phyloP scores from a whole-genome alignment of 1,140 invertebrate genomes.

The Palaemon carinicauda region DNA sequence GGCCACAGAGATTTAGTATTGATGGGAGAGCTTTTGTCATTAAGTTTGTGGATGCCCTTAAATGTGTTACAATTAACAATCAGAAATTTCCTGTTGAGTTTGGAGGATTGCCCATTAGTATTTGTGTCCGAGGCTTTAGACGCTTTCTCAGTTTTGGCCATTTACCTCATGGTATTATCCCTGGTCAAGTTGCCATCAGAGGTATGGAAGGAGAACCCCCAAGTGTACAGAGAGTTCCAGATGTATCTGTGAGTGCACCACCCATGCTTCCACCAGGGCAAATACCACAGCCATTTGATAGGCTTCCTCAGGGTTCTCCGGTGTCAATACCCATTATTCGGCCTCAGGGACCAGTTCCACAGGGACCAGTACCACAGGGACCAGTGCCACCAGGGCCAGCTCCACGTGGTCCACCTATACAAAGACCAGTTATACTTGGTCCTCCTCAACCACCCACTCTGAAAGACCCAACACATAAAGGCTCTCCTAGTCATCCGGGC shows the following conservation, averaged over 20 bases:
- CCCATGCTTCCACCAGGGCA: not conserved
- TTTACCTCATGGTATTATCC: conserved; percentile 75
- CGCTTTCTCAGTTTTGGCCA: conserved; percentile 85
- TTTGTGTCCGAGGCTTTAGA: conserved; percentile 79
- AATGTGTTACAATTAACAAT: conserved; percentile 83
- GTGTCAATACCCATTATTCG: conserved; percentile 60
- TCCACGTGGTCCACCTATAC: not conserved
- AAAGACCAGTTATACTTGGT: not conserved
- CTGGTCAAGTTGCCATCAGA: conserved; percentile 62
- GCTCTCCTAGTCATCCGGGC: not conserved
- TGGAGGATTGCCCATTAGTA: conserved; percentile 89
- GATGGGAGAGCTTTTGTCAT: conserved; percentile 78
- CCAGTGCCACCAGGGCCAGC: not conserved
- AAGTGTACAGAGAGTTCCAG: conserved; percentile 59
- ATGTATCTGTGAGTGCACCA: conserved; percentile 4
- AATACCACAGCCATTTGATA: not conserved
- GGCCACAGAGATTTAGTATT: conserved; percentile 77
- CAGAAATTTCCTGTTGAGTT: conserved; percentile 81
- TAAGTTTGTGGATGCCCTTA: conserved; percentile 80
- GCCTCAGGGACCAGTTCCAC: conserved; percentile 59
- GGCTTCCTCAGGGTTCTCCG: conserved; percentile 61
- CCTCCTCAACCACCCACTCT: not conserved
- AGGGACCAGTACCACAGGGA: conserved; percentile 42
- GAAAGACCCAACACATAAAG: not conserved
- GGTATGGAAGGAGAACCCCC: conserved; percentile 60